Conservation (phyloP, 2,888 invertebrate species). For the Digitonthophagus gazella region DNA sequence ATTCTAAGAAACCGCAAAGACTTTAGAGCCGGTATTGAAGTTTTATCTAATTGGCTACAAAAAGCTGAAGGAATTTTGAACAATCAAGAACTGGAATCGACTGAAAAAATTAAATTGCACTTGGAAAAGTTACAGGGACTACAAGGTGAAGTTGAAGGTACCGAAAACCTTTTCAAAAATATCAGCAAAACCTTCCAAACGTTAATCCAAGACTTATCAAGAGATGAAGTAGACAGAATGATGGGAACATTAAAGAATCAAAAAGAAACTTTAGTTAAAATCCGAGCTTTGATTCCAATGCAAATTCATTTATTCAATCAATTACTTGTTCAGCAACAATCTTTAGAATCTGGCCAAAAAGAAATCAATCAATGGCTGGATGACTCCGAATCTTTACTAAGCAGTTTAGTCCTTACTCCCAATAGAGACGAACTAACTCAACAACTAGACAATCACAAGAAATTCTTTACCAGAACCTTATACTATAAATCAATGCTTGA, state of each 20-base stretch:
- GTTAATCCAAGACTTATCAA: constrained; percentile 82
- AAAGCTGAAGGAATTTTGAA: constrained; percentile 71
- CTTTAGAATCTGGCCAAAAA: constrained; percentile 80
- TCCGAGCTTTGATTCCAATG: constrained; percentile 78
- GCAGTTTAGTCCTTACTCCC: constrained; percentile 58
- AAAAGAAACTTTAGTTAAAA: constrained; percentile 82
- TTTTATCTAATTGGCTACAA: constrained; percentile 76
- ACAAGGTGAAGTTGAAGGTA: constrained; percentile 78
- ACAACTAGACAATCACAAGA: constrained; percentile 77
- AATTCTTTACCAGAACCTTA: constrained; percentile 83
- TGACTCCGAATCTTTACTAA: constrained; percentile 74
- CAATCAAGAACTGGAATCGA: constrained; percentile 70
- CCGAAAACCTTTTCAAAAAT: constrained; percentile 86
- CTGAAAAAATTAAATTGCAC: constrained; percentile 76
- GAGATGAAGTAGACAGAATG: constrained; percentile 88
- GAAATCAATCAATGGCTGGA: constrained; percentile 87
- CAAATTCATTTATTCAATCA: constrained; percentile 82
- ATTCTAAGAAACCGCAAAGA: constrained; percentile 78
- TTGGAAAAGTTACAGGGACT: constrained; percentile 74
- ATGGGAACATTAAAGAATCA: constrained; percentile 85
- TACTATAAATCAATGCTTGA: constrained; percentile 94
- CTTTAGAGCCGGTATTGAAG: constrained; percentile 71
- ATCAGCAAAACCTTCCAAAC: constrained; percentile 91
- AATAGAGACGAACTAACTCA: constrained; percentile 72
- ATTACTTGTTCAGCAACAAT: constrained; percentile 83